phyloP scores from a whole-genome alignment of 2,113 vertebrate genomes.

The Chaetorhynchus papuensis region DNA sequence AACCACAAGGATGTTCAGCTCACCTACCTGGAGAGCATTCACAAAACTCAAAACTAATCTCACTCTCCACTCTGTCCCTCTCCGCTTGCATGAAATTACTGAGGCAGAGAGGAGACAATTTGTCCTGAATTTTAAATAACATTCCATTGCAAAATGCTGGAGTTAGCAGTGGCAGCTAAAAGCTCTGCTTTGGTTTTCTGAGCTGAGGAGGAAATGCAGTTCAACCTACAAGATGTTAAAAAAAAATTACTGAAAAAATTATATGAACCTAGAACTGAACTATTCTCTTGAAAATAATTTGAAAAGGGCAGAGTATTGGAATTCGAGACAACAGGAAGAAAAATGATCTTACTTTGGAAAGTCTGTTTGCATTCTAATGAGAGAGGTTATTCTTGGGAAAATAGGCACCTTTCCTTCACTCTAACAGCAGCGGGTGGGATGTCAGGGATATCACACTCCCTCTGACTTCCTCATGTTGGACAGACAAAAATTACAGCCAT shows the following conservation, averaged over 20 bases:
- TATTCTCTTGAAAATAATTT: conserved; percentile 64
- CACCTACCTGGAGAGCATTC: background rate
- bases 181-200: conserved; percentile 38
- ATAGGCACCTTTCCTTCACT: conserved; percentile 9
- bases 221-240: conserved; percentile 43
- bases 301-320: conserved; percentile 78
- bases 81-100: conserved; percentile 29
- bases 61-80: background rate
- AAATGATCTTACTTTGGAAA: conserved; percentile 72
- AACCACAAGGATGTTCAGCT: background rate
- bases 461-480: background rate
- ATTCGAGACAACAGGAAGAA: conserved; percentile 76
- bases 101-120: conserved; percentile 49
- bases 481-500: conserved; percentile 26
- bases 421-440: background rate
- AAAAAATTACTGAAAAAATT: background rate
- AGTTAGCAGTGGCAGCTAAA: conserved; percentile 52
- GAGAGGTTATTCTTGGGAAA: conserved; percentile 66
- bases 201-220: conserved; percentile 39
- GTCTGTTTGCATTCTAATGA: conserved; percentile 71
- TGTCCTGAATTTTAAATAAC: conserved; percentile 70
- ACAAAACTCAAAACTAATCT: background rate
- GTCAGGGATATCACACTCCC: background rate
- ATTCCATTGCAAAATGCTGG: conserved; percentile 55
- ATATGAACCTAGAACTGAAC: conserved; percentile 25